phyloP scores from a whole-genome alignment of 2,113 vertebrate species.

The Panthera uncia region DNA sequence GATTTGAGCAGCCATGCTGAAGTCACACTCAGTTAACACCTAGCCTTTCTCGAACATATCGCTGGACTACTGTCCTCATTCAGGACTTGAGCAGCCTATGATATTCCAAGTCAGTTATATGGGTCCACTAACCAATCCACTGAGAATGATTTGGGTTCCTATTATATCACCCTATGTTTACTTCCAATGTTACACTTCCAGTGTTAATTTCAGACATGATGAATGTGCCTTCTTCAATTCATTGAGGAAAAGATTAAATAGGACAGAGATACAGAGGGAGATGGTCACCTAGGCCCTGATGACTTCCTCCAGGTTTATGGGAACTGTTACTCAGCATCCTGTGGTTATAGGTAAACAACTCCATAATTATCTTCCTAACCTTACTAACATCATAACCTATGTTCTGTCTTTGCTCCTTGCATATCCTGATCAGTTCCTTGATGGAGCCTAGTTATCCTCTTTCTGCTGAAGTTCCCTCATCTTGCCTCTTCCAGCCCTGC shows the following conservation, averaged over 20 bases:
- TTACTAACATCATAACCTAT: background rate
- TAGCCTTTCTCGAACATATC: background rate
- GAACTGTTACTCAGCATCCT: background rate
- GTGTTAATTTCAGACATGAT: background rate
- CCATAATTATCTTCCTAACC: background rate
- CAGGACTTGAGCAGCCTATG: background rate
- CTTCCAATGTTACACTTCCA: background rate
- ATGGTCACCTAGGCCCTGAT: background rate
- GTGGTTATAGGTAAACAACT: background rate
- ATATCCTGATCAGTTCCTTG: background rate
- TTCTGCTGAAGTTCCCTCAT: background rate
- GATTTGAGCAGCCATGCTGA: background rate
- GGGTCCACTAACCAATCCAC: background rate
- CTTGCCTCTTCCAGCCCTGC: background rate
- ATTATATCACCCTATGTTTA: background rate
- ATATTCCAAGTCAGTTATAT: background rate
- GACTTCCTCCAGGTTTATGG: background rate
- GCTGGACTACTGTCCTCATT: background rate
- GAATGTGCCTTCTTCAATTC: background rate
- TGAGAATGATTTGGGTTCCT: background rate
- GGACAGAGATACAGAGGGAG: background rate
- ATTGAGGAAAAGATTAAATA: background rate
- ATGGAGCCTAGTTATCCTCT: background rate
- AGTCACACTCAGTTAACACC: background rate
- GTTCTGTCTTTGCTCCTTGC: background rate